Percentiles rank a stretch among this genome's conserved stretches.
phyloP scores from a whole-genome alignment of 2,113 vertebrate genomes.

The Glareola pratincola region DNA sequence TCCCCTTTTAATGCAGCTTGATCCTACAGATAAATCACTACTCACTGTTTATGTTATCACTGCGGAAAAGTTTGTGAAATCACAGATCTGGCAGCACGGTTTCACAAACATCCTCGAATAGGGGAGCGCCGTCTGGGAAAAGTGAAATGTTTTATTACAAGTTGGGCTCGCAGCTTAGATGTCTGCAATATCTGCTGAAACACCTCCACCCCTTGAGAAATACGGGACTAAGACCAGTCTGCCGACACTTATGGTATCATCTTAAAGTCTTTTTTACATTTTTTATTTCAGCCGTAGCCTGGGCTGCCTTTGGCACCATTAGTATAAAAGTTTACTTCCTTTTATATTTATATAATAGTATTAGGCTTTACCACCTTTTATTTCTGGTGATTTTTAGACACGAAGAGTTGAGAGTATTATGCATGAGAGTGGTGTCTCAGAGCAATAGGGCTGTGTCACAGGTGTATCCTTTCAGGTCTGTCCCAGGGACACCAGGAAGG shows the following conservation, averaged over 20 bases:
- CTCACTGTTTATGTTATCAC: slow-evolving; percentile 26
- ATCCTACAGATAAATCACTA: slow-evolving; percentile 23
- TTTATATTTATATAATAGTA: background rate
- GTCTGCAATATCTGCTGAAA: background rate
- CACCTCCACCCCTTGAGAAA: background rate
- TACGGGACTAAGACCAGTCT: background rate
- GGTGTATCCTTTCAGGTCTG: background rate
- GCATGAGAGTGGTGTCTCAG: fast-evolving
- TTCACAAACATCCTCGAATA: slow-evolving; percentile 19
- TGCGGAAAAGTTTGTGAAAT: slow-evolving; percentile 36
- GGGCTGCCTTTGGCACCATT: background rate
- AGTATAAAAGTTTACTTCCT: background rate
- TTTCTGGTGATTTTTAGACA: background rate
- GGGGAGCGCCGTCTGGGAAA: background rate
- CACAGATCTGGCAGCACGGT: background rate
- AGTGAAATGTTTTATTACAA: background rate
- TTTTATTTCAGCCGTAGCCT: background rate
- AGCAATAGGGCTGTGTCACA: too few species aligned
- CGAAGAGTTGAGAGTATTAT: fast-evolving
- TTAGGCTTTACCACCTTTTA: background rate
- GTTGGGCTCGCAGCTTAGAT: background rate
- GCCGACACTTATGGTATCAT: fast-evolving
- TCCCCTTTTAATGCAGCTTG: background rate
- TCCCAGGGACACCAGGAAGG: fast-evolving
- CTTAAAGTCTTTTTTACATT: background rate